Percentiles rank a stretch among this genome's conserved stretches.
These are phyloP conservation scores for Pollenia griseotomentosa DNA, from an alignment of 2,888 invertebrate species.

Conservation along the genomic window DNA sequence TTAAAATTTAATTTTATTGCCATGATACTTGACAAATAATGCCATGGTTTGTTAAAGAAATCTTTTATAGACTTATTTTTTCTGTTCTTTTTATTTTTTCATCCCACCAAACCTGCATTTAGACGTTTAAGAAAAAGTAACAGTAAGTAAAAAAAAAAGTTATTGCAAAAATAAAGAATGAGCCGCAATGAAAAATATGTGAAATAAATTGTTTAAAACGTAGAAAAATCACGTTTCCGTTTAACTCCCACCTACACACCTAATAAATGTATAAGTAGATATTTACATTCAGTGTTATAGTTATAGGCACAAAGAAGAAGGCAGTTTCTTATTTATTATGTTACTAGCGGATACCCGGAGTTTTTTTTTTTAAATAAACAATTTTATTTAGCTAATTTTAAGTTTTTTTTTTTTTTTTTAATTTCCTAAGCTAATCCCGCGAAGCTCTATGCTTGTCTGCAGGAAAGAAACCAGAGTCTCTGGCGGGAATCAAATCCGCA, in stretches of 20 bases:
- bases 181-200: constrained; percentile 2
- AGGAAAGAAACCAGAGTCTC: too few relatives aligned
- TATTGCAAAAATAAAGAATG: constrained; percentile 12
- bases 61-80: constrained; percentile 31
- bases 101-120: neutral
- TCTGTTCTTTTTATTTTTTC: neutral
- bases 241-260: constrained; percentile 42
- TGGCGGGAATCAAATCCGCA: too few relatives aligned
- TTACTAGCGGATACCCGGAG: too few relatives aligned
- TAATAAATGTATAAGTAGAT: neutral
- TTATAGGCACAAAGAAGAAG: neutral
- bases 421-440: too few relatives aligned
- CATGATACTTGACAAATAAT: constrained; percentile 42
- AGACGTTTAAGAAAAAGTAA: constrained; percentile 38
- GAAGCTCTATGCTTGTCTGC: too few relatives aligned
- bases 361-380: too few relatives aligned
- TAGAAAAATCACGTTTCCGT: constrained; percentile 60
- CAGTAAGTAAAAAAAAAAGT: constrained; percentile 27
- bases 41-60: constrained; percentile 38
- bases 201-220: constrained; percentile 39
- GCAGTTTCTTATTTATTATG: too few relatives aligned
- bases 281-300: neutral
- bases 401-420: too few relatives aligned
- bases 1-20: constrained; percentile 41
- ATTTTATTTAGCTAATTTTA: too few relatives aligned